Conservation (phyloP, 2,888 invertebrate species). For the Halocaridina rubra region DNA sequence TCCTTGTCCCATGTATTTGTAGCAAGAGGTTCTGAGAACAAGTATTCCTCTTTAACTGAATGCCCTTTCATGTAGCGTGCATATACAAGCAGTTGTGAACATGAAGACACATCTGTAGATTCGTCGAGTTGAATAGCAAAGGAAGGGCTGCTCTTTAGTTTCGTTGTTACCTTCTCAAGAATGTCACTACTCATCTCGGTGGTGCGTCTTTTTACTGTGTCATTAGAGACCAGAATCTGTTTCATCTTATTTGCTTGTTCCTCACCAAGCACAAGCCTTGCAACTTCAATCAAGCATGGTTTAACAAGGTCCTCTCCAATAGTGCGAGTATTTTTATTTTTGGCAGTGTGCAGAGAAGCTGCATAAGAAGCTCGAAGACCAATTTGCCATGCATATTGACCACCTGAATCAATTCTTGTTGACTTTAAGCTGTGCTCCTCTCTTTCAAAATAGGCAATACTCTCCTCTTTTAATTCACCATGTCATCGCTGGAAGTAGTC, state of each 20-base stretch:
- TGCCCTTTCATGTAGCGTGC: conserved; percentile 9
- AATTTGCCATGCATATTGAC: too few species aligned
- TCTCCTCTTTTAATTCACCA: too few species aligned
- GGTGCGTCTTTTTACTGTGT: conserved; percentile 17
- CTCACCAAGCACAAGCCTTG: conserved; percentile 21
- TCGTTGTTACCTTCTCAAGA: conserved; percentile 13
- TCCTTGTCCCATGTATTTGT: neutral
- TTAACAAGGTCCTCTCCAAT: conserved; percentile 22
- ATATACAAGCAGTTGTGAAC: conserved; percentile 19
- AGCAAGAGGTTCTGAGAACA: neutral
- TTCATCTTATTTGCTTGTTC: conserved; percentile 12
- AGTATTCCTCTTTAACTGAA: conserved; percentile 17
- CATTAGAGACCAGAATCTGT: conserved; percentile 9
- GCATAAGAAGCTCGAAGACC: neutral
- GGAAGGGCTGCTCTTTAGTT: conserved; percentile 12
- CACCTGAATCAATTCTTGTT: too few species aligned
- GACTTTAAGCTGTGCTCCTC: too few species aligned
- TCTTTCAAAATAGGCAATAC: too few species aligned
- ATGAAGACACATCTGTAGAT: conserved; percentile 5
- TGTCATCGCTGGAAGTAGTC: too few species aligned
- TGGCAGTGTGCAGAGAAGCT: neutral
- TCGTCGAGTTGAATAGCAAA: conserved; percentile 7
- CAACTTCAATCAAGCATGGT: conserved; percentile 12
- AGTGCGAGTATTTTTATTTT: conserved; percentile 4
- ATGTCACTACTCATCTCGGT: conserved; percentile 17